Evolutionary conservation across 1,140 invertebrate genomes (phyloP), one percentile per base, ranked within the genome.

Genomic region (Saccostrea glomerata): DNA sequence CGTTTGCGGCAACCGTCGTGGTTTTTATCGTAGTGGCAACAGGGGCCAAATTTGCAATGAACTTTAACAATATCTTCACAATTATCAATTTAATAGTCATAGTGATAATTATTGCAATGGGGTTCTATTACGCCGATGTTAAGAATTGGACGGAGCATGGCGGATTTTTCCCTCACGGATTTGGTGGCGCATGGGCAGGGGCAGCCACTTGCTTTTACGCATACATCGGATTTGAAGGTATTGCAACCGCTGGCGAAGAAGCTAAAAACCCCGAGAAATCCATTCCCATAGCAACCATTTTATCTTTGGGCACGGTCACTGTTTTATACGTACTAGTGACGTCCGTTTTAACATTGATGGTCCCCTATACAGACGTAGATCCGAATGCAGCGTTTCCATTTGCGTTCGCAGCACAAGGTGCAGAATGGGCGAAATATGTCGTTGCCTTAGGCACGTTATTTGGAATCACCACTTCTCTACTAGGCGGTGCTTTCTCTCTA

Each of bases 401-500:
- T 93, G 98, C 99, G 97, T 99, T 99, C 94, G 97, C 97, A 0
- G 96, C 98, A 92, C 97, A 98, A 40, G 97, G 97, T n/a, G 97
- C 98, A 9, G 96, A 97, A 77, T 98, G 98, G 92, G 94, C 92
- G 95, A 98, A 98, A 93, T 98, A 97, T 91, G 96, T 99, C 87
- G 98, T 99, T 0, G 98, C 98, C 0, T 95, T 98, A 11, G 98
- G 93, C 82, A 93, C 93, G 0, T 95, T 99, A 13, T 98, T 98
- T 25, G 98, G 98, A 36, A 96, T 99, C 17, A 97, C 97, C 0
- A 98, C 98, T 5, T 98, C 98, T 89, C 94, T 99, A 97, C 98
- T 99, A 90, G 98, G 98, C 17, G 98, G 98, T n/a, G 98, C 99
- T 97, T 99, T 98, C 95, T 98, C 98, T 4, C 97, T 99, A 97